phyloP scores from a whole-genome alignment of 2,797 vertebrate species.

The Sebastes cheni region DNA sequence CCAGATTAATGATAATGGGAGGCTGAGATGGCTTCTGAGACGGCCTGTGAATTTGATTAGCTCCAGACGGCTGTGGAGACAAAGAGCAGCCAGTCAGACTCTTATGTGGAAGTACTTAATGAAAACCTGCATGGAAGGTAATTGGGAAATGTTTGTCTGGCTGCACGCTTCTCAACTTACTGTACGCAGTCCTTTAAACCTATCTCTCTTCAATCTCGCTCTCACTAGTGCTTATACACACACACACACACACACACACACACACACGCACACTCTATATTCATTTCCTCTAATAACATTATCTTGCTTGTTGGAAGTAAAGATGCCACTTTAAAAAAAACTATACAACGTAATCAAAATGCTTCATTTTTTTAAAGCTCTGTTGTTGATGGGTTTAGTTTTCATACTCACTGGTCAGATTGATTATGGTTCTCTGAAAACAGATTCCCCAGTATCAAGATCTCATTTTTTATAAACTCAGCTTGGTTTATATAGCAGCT shows the following conservation, averaged over 20 bases:
- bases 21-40: constrained; percentile 82
- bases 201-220: constrained; percentile 44
- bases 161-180: constrained; percentile 75
- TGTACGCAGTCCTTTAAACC: constrained; percentile 61
- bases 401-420: background rate
- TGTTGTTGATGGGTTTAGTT: background rate
- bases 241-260: background rate
- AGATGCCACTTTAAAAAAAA: background rate
- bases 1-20: constrained; percentile 88
- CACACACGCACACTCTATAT: constrained; percentile 5
- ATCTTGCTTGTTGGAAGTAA: constrained; percentile 34
- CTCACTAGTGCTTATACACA: constrained; percentile 23
- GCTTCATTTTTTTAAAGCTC: background rate
- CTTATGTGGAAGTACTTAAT: constrained; percentile 85
- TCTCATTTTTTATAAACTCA: background rate
- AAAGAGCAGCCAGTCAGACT: constrained; percentile 79
- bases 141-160: constrained; percentile 85
- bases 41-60: constrained; percentile 85
- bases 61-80: constrained; percentile 80
- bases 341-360: constrained; percentile 12
- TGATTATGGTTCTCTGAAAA: constrained; percentile 1
- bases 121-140: constrained; percentile 81
- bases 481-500: background rate
- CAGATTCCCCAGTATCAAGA: background rate
- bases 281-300: constrained; percentile 27